These are phyloP conservation scores for Pteronura brasiliensis DNA, from an alignment of 2,113 vertebrate genomes.

Conservation along the genomic window DNA sequence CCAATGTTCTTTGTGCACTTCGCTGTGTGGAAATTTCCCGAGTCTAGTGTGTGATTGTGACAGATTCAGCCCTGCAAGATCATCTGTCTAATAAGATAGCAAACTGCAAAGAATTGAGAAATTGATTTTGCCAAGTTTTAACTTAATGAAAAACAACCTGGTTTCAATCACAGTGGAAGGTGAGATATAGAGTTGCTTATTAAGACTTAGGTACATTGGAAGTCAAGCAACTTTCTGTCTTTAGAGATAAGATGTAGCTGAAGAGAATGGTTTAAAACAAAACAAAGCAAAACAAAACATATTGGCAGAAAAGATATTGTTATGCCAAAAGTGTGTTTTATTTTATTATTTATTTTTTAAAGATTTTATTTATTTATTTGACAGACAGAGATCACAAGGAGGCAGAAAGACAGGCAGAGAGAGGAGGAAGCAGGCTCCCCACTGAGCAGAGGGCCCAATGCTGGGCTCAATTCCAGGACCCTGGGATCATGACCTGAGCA, in stretches of 20 bases:
- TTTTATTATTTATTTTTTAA: no score
- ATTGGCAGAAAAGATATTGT: background rate
- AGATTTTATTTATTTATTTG: no score
- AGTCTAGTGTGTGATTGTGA: conserved; percentile 31
- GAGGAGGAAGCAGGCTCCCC: no score
- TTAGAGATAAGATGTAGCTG: conserved; percentile 57
- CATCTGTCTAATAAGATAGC: conserved; percentile 68
- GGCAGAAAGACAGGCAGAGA: no score
- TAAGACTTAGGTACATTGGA: conserved; percentile 31
- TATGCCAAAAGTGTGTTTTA: background rate
- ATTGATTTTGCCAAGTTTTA: conserved; percentile 69
- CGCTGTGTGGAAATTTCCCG: background rate
- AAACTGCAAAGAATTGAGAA: conserved; percentile 64
- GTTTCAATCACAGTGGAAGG: conserved; percentile 51
- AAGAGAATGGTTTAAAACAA: background rate
- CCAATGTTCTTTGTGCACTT: background rate
- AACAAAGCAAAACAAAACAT: background rate
- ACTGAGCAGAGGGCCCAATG: no score
- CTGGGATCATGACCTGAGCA: no score
- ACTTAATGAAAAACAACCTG: conserved; percentile 64
- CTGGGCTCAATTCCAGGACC: fast-evolving
- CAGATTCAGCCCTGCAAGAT: conserved; percentile 42
- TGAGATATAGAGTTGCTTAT: conserved; percentile 36
- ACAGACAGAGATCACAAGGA: no score
- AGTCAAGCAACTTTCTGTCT: conserved; percentile 37